Evolutionary conservation across 2,797 vertebrate genomes (phyloP).

Genomic region (Rhabdomys pumilio): DNA sequence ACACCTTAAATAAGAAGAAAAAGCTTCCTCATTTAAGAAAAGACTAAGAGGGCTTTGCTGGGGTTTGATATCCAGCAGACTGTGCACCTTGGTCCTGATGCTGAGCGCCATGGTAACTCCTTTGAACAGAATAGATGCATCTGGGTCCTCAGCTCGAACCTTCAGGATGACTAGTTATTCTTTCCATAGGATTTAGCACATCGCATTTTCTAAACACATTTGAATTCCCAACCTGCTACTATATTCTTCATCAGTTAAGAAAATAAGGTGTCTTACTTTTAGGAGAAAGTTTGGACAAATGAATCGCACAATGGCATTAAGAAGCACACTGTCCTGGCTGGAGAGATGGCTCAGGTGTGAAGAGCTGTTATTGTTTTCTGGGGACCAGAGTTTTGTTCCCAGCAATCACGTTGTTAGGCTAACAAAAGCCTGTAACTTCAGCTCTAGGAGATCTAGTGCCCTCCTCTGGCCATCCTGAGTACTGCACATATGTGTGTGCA

Average conservation of each 20-base stretch:
- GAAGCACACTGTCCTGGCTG: not conserved
- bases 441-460: not conserved
- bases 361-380: not conserved
- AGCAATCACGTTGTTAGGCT: not conserved
- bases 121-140: not conserved
- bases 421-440: not conserved
- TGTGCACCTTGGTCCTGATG: not conserved
- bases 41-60: conserved; percentile 11
- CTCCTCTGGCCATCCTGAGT: not conserved
- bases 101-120: not conserved
- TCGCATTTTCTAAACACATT: conserved; percentile 5
- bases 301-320: not conserved
- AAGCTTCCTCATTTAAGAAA: not conserved
- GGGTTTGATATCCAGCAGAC: not conserved
- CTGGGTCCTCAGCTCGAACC: not conserved
- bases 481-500: not conserved
- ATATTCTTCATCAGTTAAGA: not conserved
- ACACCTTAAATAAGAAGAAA: conserved; percentile 39
- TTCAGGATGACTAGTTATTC: not conserved
- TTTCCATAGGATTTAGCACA: not conserved
- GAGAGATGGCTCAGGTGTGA: not conserved
- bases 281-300: not conserved
- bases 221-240: not conserved
- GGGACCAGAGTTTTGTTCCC: not conserved
- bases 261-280: not conserved